phyloP scores from a whole-genome alignment of 2,113 vertebrate species.

The Upupa epops region DNA sequence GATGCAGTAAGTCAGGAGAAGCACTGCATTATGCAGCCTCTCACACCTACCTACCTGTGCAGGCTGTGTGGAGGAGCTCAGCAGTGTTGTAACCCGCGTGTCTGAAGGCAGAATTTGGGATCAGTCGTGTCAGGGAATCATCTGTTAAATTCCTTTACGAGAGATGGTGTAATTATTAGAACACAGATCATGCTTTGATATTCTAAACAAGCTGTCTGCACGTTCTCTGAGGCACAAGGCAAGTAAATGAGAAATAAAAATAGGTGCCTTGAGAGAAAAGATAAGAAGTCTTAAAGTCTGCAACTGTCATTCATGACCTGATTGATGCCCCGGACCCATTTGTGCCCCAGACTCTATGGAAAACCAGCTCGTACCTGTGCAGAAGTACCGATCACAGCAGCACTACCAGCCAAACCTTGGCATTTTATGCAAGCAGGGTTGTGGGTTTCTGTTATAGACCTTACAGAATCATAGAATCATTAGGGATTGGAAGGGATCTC shows the following conservation, averaged over 20 bases:
- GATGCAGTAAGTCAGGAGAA: not conserved
- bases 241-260: conserved; percentile 43
- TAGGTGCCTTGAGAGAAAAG: not conserved
- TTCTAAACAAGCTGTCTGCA: conserved; percentile 22
- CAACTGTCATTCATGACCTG: not conserved
- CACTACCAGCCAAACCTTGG: not conserved
- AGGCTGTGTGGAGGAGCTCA: not conserved
- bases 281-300: not conserved
- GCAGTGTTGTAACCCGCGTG: not conserved
- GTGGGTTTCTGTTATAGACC: not conserved
- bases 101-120: not conserved
- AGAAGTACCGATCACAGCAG: not conserved
- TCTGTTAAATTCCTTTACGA: conserved; percentile 20
- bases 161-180: conserved; percentile 46
- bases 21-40: fast-evolving
- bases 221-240: not conserved
- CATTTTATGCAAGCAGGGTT: not conserved
- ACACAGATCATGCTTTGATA: conserved; percentile 24
- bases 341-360: not conserved
- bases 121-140: not conserved
- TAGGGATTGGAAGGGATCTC: too few relatives aligned
- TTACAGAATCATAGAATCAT: too few relatives aligned
- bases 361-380: not conserved
- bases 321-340: not conserved
- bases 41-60: not conserved